These are phyloP conservation scores for Ginglymostoma cirratum DNA, from an alignment of 2,113 vertebrate species.

Conservation along the genomic window DNA sequence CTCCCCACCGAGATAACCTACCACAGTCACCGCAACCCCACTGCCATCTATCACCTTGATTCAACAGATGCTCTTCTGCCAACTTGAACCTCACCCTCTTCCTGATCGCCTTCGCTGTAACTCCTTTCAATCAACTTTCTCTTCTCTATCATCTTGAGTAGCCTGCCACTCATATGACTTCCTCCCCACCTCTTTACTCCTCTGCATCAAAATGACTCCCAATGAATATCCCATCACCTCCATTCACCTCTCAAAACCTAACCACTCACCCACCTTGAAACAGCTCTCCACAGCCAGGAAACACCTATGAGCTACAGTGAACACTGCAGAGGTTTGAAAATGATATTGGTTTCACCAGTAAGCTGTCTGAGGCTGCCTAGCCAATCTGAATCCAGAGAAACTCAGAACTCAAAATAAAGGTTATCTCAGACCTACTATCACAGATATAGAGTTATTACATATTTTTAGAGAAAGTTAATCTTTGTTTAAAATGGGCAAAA, in stretches of 20 bases:
- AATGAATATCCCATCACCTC: background rate
- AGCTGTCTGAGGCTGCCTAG: background rate
- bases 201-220: background rate
- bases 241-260: background rate
- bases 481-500: too few species aligned
- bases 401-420: background rate
- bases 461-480: too few species aligned
- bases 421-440: background rate
- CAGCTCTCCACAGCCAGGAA: background rate
- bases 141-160: slow-evolving; percentile 37
- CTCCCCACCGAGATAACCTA: too few species aligned
- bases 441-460: too few species aligned
- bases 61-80: background rate
- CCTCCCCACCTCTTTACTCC: slow-evolving; percentile 37
- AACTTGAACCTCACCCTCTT: background rate
- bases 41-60: background rate
- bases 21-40: too few species aligned
- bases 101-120: too few species aligned
- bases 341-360: background rate
- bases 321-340: background rate
- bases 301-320: background rate
- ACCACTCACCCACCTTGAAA: background rate
- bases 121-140: slow-evolving; percentile 8
- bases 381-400: background rate
- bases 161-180: background rate